Evolutionary conservation across 2,113 vertebrate species (phyloP).

Genomic region (Prinia subflava): DNA sequence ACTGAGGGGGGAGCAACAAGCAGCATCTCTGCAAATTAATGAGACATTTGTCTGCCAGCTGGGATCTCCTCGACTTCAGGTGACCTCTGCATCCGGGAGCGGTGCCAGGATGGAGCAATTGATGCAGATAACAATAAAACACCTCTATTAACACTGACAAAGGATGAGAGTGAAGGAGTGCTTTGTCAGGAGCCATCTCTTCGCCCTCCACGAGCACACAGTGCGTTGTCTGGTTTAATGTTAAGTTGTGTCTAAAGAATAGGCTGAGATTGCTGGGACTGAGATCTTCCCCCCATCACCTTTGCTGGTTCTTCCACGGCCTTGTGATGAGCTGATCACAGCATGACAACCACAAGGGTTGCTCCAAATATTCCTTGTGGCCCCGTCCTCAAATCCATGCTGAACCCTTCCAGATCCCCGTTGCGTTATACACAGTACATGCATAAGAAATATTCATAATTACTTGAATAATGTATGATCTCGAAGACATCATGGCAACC

Average conservation of each 20-base stretch:
- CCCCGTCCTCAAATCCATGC: not conserved
- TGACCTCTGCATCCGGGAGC: slow-evolving; percentile 7
- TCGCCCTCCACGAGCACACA: not conserved
- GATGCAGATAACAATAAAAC: not conserved
- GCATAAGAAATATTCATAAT: not conserved
- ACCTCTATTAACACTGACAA: not conserved
- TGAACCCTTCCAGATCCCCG: not conserved
- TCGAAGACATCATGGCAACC: not conserved
- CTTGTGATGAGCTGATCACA: not conserved
- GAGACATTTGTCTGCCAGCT: not conserved
- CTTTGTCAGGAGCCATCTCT: not conserved
- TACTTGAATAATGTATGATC: not conserved
- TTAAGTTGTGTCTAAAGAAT: not conserved
- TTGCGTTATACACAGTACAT: accelerated
- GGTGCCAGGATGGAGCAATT: not conserved
- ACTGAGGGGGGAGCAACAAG: not conserved
- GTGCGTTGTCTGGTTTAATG: not conserved
- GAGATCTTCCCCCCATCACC: not conserved
- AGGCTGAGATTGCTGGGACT: not conserved
- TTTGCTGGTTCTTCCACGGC: accelerated
- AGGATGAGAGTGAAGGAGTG: not conserved
- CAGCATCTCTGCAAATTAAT: not conserved
- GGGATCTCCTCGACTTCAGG: not conserved
- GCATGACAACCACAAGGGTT: accelerated
- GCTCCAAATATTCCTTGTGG: not conserved